These are phyloP conservation scores for Taenioides sp. DNA, from an alignment of 2,797 vertebrate species.

Conservation along the genomic window DNA sequence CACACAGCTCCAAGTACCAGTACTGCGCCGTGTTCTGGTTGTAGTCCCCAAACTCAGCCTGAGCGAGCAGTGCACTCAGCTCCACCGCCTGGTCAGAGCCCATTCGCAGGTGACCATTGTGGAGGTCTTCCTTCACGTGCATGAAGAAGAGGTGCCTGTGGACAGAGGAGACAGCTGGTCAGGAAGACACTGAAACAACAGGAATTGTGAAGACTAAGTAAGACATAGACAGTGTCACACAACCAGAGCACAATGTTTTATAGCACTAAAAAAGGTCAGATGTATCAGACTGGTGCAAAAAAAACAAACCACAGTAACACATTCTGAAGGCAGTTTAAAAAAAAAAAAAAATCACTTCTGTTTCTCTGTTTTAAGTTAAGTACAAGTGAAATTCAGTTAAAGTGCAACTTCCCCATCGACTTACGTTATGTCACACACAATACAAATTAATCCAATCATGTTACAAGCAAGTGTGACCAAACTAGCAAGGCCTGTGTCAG, in stretches of 20 bases:
- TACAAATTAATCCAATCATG: not conserved
- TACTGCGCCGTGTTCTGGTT: conserved; percentile 98
- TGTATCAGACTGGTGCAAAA: not conserved
- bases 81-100: conserved; percentile 89
- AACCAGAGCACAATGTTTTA: not conserved
- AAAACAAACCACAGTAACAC: not conserved
- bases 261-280: not conserved
- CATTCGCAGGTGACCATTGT: conserved; percentile 90
- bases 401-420: not conserved
- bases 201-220: not conserved
- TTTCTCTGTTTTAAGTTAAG: not conserved
- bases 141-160: conserved; percentile 92
- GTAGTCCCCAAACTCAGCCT: conserved; percentile 95
- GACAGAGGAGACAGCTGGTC: not conserved
- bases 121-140: conserved; percentile 95
- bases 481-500: not conserved
- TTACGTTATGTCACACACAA: not conserved
- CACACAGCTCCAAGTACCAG: conserved; percentile 88
- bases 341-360: not conserved
- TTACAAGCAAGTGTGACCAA: not conserved
- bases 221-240: not conserved
- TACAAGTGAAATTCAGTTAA: not conserved
- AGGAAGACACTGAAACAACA: not conserved
- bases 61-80: conserved; percentile 91
- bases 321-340: not conserved